phyloP scores from a whole-genome alignment of 2,888 invertebrate species.

The Dascillus cervinus region DNA sequence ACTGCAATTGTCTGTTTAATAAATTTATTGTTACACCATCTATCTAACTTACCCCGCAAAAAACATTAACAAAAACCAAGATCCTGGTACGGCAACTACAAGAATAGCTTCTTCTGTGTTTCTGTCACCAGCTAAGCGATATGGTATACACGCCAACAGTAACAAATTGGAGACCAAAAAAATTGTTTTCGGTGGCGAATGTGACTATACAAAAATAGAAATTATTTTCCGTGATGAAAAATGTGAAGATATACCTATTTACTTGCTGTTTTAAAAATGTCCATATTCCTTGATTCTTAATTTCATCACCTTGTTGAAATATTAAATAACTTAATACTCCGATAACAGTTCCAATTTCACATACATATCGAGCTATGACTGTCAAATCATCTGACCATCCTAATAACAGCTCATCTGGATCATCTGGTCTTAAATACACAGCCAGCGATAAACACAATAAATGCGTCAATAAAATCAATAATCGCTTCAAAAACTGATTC shows the following conservation, averaged over 20 bases:
- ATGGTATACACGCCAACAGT: conserved; percentile 84
- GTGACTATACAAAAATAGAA: conserved; percentile 54
- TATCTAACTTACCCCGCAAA: conserved; percentile 79
- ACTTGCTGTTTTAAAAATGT: conserved; percentile 91
- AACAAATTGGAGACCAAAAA: conserved; percentile 87
- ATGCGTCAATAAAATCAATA: conserved; percentile 82
- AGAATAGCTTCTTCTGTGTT: conserved; percentile 86
- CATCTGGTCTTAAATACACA: conserved; percentile 81
- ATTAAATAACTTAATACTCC: conserved; percentile 85
- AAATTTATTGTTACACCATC: conserved; percentile 3
- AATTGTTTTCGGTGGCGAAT: conserved; percentile 91
- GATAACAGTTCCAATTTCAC: conserved; percentile 77
- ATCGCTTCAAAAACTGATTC: conserved; percentile 88
- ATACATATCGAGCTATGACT: conserved; percentile 51
- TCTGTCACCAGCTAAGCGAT: conserved; percentile 64
- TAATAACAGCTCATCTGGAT: conserved; percentile 49
- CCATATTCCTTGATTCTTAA: conserved; percentile 85
- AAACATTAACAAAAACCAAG: conserved; percentile 97
- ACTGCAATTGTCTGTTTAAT: conserved; percentile 46
- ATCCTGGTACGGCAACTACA: conserved; percentile 87
- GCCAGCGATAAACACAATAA: conserved; percentile 81
- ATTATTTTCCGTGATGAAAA: conserved; percentile 1
- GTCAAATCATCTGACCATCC: conserved; percentile 47
- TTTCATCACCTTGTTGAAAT: conserved; percentile 89
- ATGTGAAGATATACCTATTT: conserved; percentile 20